A percentile compares a stretch with the other conserved stretches of the same genome.
Conservation (phyloP, 2,797 vertebrate species). For the Mormyrus hasselquistii region DNA sequence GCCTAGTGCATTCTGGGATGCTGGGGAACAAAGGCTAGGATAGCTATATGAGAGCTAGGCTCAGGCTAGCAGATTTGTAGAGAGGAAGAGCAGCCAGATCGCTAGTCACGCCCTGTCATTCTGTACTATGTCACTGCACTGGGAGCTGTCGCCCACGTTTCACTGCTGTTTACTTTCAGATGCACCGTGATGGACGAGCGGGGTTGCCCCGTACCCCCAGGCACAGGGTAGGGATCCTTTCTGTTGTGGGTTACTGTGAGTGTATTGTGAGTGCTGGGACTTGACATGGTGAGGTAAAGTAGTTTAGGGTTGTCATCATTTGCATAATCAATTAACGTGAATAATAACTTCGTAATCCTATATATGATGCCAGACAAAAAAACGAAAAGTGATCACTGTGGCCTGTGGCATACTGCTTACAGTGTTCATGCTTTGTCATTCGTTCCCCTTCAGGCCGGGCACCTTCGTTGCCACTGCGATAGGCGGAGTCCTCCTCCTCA, state of each 20-base stretch:
- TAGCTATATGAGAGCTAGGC: not conserved
- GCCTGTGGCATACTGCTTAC: not conserved
- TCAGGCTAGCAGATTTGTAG: not conserved
- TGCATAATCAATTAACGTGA: not conserved
- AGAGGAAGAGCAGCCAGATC: not conserved
- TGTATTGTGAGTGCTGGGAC: not conserved
- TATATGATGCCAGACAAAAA: not conserved
- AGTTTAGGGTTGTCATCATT: not conserved
- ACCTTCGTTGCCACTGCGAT: constrained; percentile 79
- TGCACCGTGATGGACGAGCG: constrained; percentile 77
- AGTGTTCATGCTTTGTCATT: not conserved
- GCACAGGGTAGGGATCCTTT: constrained; percentile 69
- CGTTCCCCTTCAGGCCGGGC: constrained; percentile 60
- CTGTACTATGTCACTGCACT: not conserved
- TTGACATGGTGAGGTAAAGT: not conserved
- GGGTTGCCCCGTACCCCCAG: constrained; percentile 79
- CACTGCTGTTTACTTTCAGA: constrained; percentile 48
- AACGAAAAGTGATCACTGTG: not conserved
- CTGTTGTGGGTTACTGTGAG: not conserved
- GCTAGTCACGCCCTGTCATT: not conserved
- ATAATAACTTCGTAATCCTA: not conserved
- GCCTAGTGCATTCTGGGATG: not conserved
- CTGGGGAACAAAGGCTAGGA: not conserved
- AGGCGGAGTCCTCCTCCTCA: constrained; percentile 75
- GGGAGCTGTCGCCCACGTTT: not conserved